Conservation (phyloP, 2,113 vertebrate genomes). For the Notarius lentiginosus region DNA sequence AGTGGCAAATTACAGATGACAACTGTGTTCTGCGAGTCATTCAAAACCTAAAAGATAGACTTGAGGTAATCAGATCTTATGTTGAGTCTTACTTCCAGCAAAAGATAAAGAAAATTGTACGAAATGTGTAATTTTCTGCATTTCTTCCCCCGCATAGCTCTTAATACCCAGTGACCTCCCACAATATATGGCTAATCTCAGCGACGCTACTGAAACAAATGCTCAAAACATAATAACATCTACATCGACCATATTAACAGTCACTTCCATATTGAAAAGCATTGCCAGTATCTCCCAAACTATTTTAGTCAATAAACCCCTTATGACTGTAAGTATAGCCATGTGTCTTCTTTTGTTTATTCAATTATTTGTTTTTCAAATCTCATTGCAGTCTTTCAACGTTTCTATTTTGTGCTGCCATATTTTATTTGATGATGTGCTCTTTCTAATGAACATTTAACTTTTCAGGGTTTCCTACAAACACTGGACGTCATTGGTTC, state of each 20-base stretch:
- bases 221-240: background rate
- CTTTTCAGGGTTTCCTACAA: conserved; percentile 29
- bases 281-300: background rate
- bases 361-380: background rate
- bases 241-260: background rate
- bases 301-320: background rate
- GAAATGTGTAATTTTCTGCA: background rate
- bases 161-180: background rate
- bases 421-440: background rate
- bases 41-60: background rate
- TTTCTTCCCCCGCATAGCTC: background rate
- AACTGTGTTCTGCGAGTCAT: conserved; percentile 13
- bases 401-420: background rate
- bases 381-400: background rate
- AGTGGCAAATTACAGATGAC: background rate
- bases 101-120: background rate
- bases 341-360: background rate
- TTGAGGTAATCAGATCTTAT: background rate
- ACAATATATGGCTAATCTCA: conserved; percentile 5
- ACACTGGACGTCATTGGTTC: conserved; percentile 33
- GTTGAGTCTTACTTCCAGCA: background rate
- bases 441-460: background rate
- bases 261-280: background rate
- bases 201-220: background rate
- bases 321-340: conserved; percentile 22